Evolutionary conservation across 2,113 vertebrate genomes (phyloP).

Genomic region (Plecturocebus donacophilus): DNA sequence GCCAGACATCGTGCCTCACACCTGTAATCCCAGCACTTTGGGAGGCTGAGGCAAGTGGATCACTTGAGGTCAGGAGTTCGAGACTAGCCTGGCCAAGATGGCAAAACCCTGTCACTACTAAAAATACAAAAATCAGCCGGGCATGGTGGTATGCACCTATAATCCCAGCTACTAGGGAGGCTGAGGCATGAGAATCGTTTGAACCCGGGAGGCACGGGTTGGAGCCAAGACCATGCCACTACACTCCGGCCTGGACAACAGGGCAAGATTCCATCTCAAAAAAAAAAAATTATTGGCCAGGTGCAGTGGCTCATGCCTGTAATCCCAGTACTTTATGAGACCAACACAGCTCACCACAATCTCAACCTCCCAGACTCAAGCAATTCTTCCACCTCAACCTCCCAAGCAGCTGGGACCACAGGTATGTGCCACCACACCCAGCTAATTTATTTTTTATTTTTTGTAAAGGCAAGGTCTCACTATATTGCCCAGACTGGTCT

Average conservation of each 20-base stretch:
- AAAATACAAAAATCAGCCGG: background rate
- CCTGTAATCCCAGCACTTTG: background rate
- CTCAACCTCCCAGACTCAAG: no score
- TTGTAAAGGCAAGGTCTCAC: no score
- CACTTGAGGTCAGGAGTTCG: background rate
- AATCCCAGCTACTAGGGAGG: background rate
- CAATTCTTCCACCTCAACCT: no score
- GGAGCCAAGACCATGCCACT: background rate
- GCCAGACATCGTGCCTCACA: background rate
- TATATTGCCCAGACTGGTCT: no score
- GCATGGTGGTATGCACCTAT: background rate
- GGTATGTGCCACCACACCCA: no score
- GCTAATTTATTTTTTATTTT: no score
- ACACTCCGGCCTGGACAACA: background rate
- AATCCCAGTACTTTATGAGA: no score
- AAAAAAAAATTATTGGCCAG: background rate
- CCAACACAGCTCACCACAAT: no score
- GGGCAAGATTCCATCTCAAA: background rate
- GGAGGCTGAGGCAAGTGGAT: background rate
- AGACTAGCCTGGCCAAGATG: background rate
- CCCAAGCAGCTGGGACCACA: no score
- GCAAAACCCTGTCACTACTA: background rate
- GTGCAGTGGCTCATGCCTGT: no score
- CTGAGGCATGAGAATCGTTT: background rate
- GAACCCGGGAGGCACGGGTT: background rate